phyloP scores from a whole-genome alignment of 2,888 invertebrate genomes.

The Hirtodrosophila alboralis region DNA sequence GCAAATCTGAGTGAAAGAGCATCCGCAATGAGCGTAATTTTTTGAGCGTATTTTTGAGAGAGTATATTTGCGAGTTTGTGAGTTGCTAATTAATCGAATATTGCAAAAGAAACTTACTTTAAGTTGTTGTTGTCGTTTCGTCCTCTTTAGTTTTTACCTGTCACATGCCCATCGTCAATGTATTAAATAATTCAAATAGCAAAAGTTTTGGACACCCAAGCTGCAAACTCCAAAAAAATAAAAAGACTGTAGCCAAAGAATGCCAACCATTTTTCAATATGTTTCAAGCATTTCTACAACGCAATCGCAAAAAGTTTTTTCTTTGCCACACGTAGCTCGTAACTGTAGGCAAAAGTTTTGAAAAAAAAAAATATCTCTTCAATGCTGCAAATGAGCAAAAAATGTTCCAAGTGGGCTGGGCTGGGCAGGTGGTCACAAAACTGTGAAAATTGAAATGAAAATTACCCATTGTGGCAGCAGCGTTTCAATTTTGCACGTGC shows the following conservation, averaged over 20 bases:
- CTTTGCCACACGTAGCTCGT: conserved; percentile 47
- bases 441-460: conserved; percentile 79
- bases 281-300: conserved; percentile 44
- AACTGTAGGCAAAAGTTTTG: conserved; percentile 67
- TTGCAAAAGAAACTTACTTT: conserved; percentile 4
- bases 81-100: conserved; percentile 68
- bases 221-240: not conserved
- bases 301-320: conserved; percentile 30
- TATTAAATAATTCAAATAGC: conserved; percentile 32
- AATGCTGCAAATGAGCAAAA: conserved; percentile 65
- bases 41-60: conserved; percentile 10
- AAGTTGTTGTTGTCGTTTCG: conserved; percentile 11
- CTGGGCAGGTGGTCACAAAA: conserved; percentile 40
- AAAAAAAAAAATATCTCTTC: conserved; percentile 36
- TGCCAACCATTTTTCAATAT: conserved; percentile 51
- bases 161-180: conserved; percentile 5
- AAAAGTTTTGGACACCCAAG: conserved; percentile 33
- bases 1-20: conserved; percentile 36
- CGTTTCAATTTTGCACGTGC: conserved; percentile 76
- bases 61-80: conserved; percentile 8
- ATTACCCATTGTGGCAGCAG: conserved; percentile 76
- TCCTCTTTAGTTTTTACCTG: conserved; percentile 5
- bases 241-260: conserved; percentile 32
- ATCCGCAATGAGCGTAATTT: not conserved
- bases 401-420: conserved; percentile 22